Percentiles rank a stretch among this genome's conserved stretches.
Conservation (phyloP, 2,113 vertebrate genomes). For the Centropus unirufus region DNA sequence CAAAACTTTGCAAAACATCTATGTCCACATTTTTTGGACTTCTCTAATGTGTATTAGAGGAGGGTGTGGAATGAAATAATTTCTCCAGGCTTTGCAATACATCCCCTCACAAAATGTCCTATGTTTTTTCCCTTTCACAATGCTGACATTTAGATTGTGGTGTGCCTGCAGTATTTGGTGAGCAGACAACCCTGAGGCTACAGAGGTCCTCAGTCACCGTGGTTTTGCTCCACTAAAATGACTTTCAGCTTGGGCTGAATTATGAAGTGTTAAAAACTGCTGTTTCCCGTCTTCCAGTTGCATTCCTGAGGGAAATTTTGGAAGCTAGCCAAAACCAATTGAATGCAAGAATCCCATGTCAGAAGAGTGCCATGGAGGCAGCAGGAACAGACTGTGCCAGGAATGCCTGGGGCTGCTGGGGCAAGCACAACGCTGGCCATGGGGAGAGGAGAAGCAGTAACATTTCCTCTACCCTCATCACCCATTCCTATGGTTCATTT, state of each 20-base stretch:
- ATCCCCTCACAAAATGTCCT: neutral
- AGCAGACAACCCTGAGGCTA: neutral
- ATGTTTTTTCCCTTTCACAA: neutral
- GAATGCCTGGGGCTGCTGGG: neutral
- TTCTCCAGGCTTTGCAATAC: neutral
- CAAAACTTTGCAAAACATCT: neutral
- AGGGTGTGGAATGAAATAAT: neutral
- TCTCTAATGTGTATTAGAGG: neutral
- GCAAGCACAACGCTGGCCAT: fast-evolving
- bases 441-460: neutral
- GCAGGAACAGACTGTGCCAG: neutral
- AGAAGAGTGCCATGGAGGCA: neutral
- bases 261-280: slow-evolving; percentile 52
- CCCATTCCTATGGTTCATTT: fast-evolving
- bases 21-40: neutral
- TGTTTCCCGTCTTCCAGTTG: neutral
- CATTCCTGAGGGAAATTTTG: slow-evolving; percentile 51
- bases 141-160: fast-evolving
- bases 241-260: neutral
- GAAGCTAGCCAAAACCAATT: neutral
- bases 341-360: neutral
- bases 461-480: neutral
- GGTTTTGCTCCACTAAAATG: neutral
- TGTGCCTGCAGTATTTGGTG: fast-evolving
- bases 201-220: neutral